Evolutionary conservation across 2,888 invertebrate species (phyloP), one percentile per base, ranked within the genome.

Genomic region (Eupithecia insigniata): DNA sequence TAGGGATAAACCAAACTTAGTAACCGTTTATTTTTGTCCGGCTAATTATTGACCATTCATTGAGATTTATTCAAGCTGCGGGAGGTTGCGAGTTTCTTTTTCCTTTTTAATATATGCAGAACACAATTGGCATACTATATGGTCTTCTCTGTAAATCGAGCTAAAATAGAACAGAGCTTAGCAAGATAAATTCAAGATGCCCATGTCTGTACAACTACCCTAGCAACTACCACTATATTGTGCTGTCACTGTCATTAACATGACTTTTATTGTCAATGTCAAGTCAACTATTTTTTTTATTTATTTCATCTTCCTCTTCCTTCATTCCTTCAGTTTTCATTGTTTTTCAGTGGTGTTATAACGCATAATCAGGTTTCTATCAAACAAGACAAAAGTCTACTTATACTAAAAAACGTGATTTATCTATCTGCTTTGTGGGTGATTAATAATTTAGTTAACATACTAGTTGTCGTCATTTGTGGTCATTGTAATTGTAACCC

Each of bases 401-500:
- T 22, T n/a, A 64, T 10, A 34, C 46, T 77, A 66, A 75, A 34
- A 81, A 84, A 78, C 79, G 78, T 83, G 76, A 80, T 82, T 78
- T 80, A 83, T 80, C 79, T 80, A 83, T 80, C 79, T 72, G 83
- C 83, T 83, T 87, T 79, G 67, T 80, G 79, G 78, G 79, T 77
- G 76, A 72, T 77, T 76, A 74, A 78, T 74, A 73, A 71, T 77
- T 70, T 72, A 73, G 78, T 71, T 81, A 82, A 82, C 77, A 77
- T 80, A 76, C 75, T 81, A 85, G 22, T 84, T 85, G 82, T 79
- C 75, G 80, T 79, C 81, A 74, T 80, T 76, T 84, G 79, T 79
- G 80, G 80, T 81, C 28, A 79, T 83, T 86, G 85, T 87, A 82
- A 79, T 83, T 86, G 85, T 87, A 82, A 85, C 82, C 79, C 61